Percentiles rank a stretch among this genome's conserved stretches.
phyloP scores from a whole-genome alignment of 2,113 vertebrate species.

The Anguilla rostrata region DNA sequence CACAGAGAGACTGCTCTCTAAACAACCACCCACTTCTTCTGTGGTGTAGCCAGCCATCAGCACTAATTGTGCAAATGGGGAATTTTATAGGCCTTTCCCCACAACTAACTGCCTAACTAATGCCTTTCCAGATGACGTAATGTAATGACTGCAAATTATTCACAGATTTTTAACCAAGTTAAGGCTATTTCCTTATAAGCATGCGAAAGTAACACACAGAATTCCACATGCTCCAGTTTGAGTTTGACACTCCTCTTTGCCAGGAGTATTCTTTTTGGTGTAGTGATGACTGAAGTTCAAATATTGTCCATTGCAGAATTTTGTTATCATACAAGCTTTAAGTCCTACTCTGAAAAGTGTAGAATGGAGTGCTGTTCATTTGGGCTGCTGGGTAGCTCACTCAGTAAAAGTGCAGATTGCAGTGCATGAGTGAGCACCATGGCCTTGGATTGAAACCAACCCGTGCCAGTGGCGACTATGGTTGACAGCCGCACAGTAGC shows the following conservation, averaged over 20 bases:
- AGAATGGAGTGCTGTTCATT: no score
- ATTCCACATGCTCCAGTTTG: neutral
- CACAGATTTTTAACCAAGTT: neutral
- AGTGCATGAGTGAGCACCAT: no score
- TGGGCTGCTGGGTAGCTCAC: no score
- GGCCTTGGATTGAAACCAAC: no score
- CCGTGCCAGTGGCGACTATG: no score
- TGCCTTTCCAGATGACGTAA: neutral
- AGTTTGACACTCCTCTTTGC: neutral
- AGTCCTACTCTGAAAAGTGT: neutral
- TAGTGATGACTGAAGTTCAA: no score
- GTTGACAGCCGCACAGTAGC: no score
- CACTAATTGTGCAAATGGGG: neutral
- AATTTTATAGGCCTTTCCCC: neutral
- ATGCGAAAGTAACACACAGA: neutral
- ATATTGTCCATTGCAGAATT: neutral
- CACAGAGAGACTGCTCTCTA: conserved; percentile 54
- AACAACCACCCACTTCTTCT: conserved; percentile 36
- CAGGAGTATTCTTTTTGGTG: neutral
- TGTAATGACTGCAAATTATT: neutral
- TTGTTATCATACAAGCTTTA: neutral
- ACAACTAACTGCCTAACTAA: neutral
- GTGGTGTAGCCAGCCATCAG: conserved; percentile 44
- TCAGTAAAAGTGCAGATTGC: no score
- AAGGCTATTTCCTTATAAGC: neutral